phyloP scores from a whole-genome alignment of 2,888 invertebrate genomes.

The Archips crataeganus region DNA sequence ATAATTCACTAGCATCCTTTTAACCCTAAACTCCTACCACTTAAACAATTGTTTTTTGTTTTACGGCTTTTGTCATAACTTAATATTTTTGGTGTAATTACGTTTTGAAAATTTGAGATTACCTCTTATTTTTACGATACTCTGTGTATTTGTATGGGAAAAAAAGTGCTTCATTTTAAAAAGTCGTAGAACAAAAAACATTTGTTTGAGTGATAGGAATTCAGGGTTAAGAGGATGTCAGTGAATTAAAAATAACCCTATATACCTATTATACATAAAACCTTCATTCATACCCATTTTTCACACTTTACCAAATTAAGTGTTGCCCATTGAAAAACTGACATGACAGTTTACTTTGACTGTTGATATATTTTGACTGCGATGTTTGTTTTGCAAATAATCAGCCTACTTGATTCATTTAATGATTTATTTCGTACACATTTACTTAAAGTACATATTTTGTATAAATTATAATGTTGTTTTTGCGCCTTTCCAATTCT shows the following conservation, averaged over 20 bases:
- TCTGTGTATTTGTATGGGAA: no score
- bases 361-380: neutral
- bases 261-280: no score
- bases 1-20: no score
- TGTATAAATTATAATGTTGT: neutral
- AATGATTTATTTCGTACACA: neutral
- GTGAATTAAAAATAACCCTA: no score
- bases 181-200: no score
- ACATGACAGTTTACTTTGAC: neutral
- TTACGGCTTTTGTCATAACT: no score
- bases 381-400: conserved; percentile 1
- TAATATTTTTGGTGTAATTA: no score
- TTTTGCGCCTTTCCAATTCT: neutral
- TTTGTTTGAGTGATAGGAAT: no score
- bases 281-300: neutral
- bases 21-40: neutral
- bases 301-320: neutral
- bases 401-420: conserved; percentile 6
- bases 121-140: no score
- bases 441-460: neutral
- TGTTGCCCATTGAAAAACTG: neutral
- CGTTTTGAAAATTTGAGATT: no score
- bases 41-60: neutral
- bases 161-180: no score
- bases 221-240: no score